Evolutionary conservation across 2,888 invertebrate species (phyloP).

Genomic region (Eristalis intricaria): DNA sequence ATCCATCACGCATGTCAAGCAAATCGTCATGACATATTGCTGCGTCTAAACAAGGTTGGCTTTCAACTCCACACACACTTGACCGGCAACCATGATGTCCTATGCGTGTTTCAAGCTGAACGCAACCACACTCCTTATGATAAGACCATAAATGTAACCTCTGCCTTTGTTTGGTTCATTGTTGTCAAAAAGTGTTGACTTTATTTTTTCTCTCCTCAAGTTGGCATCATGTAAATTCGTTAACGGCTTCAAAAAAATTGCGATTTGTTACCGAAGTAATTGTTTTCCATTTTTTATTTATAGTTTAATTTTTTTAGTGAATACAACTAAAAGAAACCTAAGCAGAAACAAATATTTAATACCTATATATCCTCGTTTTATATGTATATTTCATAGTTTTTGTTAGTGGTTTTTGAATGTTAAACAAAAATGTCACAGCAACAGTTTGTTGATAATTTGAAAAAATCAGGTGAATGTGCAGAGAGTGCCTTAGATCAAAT

Average conservation of each 20-base stretch:
- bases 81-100: no score
- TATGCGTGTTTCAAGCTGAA: background rate
- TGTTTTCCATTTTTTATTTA: constrained; percentile 31
- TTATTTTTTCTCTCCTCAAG: background rate
- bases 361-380: background rate
- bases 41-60: no score
- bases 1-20: no score
- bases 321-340: background rate
- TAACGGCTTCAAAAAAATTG: constrained; percentile 42
- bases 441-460: constrained; percentile 58
- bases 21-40: no score
- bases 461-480: constrained; percentile 59
- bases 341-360: background rate
- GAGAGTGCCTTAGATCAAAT: constrained; percentile 41
- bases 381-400: constrained; percentile 5
- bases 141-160: background rate
- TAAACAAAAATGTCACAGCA: constrained; percentile 41
- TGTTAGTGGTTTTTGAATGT: background rate
- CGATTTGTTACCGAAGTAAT: background rate
- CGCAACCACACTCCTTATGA: background rate
- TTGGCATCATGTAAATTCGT: constrained; percentile 15
- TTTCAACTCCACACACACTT: no score
- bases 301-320: background rate
- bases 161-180: background rate
- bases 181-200: constrained; percentile 23